Conservation (phyloP, 2,888 invertebrate species). For the Hanleya hanleyi region DNA sequence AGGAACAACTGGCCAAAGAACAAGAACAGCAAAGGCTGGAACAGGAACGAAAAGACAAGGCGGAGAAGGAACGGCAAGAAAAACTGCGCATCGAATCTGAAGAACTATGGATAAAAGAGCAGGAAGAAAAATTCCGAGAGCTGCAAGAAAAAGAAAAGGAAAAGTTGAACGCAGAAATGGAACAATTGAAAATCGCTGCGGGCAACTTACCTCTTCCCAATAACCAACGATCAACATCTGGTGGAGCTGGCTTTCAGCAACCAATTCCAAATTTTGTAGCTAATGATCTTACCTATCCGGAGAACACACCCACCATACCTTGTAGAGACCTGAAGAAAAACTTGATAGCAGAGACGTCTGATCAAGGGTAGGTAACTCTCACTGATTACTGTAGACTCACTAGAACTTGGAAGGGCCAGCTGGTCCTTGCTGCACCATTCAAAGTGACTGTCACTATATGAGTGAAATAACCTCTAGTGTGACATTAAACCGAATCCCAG, state of each 20-base stretch:
- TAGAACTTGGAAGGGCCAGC: too few species aligned
- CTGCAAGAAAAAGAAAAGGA: constrained; percentile 57
- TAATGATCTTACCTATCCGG: background rate
- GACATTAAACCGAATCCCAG: too few species aligned
- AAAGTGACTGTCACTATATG: too few species aligned
- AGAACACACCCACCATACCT: constrained; percentile 37
- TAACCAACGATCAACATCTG: background rate
- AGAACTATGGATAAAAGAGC: constrained; percentile 56
- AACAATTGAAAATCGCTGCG: background rate
- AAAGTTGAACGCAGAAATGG: constrained; percentile 23
- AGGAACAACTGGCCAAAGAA: constrained; percentile 29
- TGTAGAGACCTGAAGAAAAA: constrained; percentile 58
- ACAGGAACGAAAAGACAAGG: constrained; percentile 44
- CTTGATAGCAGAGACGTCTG: constrained; percentile 25
- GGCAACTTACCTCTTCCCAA: background rate
- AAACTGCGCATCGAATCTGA: constrained; percentile 59
- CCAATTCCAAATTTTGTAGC: constrained; percentile 4
- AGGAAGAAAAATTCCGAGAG: constrained; percentile 57
- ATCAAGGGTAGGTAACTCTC: constrained; percentile 32
- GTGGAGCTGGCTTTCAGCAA: background rate
- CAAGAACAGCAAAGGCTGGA: constrained; percentile 51
- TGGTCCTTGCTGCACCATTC: too few species aligned
- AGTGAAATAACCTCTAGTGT: too few species aligned
- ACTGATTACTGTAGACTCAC: too few species aligned
- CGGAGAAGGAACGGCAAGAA: constrained; percentile 46